Evolutionary conservation across 2,113 vertebrate species (phyloP).

Genomic region (Hippocampus guttulatus): DNA sequence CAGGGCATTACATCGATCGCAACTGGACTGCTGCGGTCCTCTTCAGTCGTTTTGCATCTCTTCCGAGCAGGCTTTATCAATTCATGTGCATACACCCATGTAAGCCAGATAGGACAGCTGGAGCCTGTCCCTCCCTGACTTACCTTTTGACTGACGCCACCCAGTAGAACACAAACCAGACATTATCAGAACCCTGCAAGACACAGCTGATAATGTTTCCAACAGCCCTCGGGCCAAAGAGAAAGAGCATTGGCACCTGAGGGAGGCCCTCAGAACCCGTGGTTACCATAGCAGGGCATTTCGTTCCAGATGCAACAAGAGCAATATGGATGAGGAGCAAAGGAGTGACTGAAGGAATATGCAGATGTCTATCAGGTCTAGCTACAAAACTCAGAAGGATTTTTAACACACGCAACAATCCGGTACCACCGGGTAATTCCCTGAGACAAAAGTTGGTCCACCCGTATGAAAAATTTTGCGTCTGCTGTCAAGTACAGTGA

Average conservation of each 20-base stretch:
- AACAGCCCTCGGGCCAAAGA: background rate
- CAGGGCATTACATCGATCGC: background rate
- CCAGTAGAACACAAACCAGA: background rate
- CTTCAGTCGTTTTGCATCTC: background rate
- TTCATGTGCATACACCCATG: background rate
- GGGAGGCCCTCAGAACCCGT: no score
- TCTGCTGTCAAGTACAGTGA: no score
- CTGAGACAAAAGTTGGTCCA: background rate
- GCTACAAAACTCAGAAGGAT: no score
- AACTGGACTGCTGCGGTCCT: background rate
- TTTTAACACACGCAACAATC: no score
- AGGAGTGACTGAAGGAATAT: background rate
- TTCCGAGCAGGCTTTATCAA: background rate
- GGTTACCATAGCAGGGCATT: no score
- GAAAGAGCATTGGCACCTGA: background rate
- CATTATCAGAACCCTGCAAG: background rate
- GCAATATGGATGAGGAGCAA: background rate
- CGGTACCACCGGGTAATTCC: background rate
- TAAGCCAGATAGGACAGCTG: background rate
- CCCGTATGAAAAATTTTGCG: no score
- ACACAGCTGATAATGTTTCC: background rate
- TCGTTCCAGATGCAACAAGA: background rate
- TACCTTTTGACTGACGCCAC: background rate
- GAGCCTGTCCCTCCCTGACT: background rate
- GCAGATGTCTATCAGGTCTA: no score